These are phyloP conservation scores for Folsomia candida DNA, from an alignment of 2,888 invertebrate species.

Conservation along the genomic window DNA sequence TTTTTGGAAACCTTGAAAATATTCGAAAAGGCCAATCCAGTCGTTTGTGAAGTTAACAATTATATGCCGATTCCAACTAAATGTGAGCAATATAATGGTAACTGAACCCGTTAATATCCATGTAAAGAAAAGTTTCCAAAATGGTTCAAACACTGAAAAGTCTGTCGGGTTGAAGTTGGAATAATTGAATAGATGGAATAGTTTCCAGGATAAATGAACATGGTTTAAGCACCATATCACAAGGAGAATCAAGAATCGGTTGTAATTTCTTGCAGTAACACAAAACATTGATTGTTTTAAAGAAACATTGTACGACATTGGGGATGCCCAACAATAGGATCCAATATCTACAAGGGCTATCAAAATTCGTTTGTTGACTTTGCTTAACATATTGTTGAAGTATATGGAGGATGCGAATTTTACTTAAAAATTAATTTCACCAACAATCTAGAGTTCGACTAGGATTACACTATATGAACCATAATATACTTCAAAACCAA, in stretches of 20 bases:
- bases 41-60: background rate
- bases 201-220: background rate
- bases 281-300: background rate
- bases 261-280: background rate
- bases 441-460: too few relatives aligned
- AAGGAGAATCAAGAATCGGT: background rate
- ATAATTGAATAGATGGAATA: background rate
- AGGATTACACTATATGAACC: too few relatives aligned
- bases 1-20: constrained; percentile 1
- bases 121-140: background rate
- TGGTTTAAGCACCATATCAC: background rate
- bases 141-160: background rate
- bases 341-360: background rate
- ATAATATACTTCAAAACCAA: too few relatives aligned
- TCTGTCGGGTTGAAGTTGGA: background rate
- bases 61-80: background rate
- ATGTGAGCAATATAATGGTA: background rate
- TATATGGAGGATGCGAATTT: too few relatives aligned
- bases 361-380: background rate
- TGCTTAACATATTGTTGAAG: background rate
- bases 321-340: background rate
- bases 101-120: background rate
- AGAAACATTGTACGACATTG: background rate
- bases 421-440: too few relatives aligned
- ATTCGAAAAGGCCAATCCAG: background rate